These are phyloP conservation scores for Mercenaria mercenaria DNA, from an alignment of 1,140 invertebrate genomes.

Conservation along the genomic window DNA sequence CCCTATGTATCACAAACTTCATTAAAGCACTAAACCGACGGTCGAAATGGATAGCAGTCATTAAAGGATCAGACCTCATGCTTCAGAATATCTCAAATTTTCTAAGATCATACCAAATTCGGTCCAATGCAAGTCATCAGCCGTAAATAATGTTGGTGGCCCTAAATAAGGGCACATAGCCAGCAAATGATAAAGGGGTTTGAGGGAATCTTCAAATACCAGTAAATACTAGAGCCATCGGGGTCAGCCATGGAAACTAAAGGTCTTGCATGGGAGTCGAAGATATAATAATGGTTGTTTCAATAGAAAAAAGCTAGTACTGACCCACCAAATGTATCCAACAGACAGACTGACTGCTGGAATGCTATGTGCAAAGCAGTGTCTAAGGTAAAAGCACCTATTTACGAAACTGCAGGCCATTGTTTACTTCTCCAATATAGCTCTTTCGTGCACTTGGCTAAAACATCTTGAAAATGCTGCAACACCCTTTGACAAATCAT, in stretches of 20 bases:
- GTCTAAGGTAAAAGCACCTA: neutral
- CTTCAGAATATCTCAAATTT: neutral
- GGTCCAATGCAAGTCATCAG: no score
- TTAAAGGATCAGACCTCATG: slow-evolving; percentile 16
- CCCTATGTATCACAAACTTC: neutral
- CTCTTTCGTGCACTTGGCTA: no score
- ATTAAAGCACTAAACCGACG: slow-evolving; percentile 3
- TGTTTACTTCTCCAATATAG: neutral
- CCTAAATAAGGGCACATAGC: slow-evolving; percentile 51
- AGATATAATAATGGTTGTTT: neutral
- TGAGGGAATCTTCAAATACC: slow-evolving; percentile 4
- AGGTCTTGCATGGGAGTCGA: neutral
- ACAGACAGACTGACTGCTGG: neutral
- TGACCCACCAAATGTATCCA: neutral
- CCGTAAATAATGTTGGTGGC: slow-evolving; percentile 54
- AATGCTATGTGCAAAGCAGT: neutral
- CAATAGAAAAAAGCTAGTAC: neutral
- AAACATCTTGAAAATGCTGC: neutral
- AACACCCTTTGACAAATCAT: neutral
- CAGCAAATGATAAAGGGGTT: slow-evolving; percentile 37
- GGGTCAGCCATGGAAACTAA: neutral
- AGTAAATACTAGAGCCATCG: neutral
- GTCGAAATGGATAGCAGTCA: slow-evolving; percentile 37
- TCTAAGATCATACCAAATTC: slow-evolving; percentile 13
- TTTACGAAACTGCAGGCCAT: neutral